Conservation (phyloP, 1,140 invertebrate species). For the Drosophila subpulchrella region DNA sequence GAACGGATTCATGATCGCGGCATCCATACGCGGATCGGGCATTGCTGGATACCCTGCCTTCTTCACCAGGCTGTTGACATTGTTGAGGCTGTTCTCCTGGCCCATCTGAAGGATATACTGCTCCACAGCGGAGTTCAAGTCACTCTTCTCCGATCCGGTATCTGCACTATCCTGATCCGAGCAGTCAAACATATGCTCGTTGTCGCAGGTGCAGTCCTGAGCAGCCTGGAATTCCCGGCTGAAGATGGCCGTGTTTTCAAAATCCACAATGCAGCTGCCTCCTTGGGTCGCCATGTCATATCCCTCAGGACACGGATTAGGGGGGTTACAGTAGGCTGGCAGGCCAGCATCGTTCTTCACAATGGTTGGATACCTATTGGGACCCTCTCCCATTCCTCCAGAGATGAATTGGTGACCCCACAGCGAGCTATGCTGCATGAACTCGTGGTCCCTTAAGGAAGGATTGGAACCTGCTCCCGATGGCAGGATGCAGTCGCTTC, state of each 20-base stretch:
- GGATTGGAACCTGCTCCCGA: conserved; percentile 86
- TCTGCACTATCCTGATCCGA: conserved; percentile 85
- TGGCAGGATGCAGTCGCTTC: conserved; percentile 54
- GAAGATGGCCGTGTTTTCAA: conserved; percentile 98
- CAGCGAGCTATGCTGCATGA: conserved; percentile 93
- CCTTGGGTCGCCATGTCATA: conserved; percentile 90
- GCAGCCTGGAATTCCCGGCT: conserved; percentile 96
- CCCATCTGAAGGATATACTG: conserved; percentile 85
- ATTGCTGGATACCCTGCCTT: conserved; percentile 85
- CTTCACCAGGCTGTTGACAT: conserved; percentile 92
- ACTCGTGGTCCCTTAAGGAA: conserved; percentile 94
- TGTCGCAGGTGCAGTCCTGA: conserved; percentile 99
- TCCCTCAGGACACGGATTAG: conserved; percentile 98
- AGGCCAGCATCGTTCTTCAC: conserved; percentile 96
- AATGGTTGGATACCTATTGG: conserved; percentile 88
- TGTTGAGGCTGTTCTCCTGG: conserved; percentile 82
- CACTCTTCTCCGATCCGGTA: conserved; percentile 62
- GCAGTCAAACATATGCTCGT: conserved; percentile 99
- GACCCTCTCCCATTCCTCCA: conserved; percentile 90
- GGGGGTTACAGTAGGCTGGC: conserved; percentile 99
- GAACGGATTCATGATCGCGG: conserved; percentile 88
- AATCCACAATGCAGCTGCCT: conserved; percentile 93
- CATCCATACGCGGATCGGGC: conserved; percentile 85
- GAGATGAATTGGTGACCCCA: conserved; percentile 93
- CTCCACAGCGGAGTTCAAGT: conserved; percentile 83